A percentile compares a stretch with the other conserved stretches of the same genome.
Evolutionary conservation across 2,888 invertebrate genomes (phyloP).

Genomic region (Agelastica alni): DNA sequence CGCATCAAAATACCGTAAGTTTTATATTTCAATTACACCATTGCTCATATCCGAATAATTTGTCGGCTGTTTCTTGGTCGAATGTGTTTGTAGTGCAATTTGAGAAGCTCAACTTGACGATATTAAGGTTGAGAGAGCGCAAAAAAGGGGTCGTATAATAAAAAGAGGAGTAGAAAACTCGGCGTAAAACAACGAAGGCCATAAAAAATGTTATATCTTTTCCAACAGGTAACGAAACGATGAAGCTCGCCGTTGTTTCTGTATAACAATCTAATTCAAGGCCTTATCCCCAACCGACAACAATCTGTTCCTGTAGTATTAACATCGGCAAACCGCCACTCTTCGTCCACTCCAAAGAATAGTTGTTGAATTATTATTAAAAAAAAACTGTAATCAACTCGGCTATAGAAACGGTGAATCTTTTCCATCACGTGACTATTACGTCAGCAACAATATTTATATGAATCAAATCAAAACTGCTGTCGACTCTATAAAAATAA

Average conservation of each 20-base stretch:
- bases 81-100: conserved; percentile 36
- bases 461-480: too few species aligned
- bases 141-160: conserved; percentile 26
- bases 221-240: conserved; percentile 37
- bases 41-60: conserved; percentile 31
- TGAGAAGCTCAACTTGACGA: conserved; percentile 32
- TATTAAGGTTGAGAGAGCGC: conserved; percentile 34
- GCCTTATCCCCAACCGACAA: conserved; percentile 16
- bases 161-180: conserved; percentile 29
- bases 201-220: conserved; percentile 36
- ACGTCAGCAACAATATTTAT: too few species aligned
- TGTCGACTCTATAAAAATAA: too few species aligned
- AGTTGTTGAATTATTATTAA: conserved; percentile 12
- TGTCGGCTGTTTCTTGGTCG: conserved; percentile 31
- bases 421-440: too few species aligned
- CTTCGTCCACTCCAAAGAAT: too few species aligned
- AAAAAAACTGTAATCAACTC: conserved; percentile 3
- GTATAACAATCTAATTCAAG: conserved; percentile 29
- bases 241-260: conserved; percentile 22
- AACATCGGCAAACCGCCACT: conserved; percentile 12
- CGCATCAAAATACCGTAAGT: conserved; percentile 25
- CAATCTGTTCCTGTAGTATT: conserved; percentile 31
- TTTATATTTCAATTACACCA: conserved; percentile 34
- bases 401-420: too few species aligned
- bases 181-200: conserved; percentile 31